These are phyloP conservation scores for Steatocranus sp. DNA, from an alignment of 2,797 vertebrate genomes.

Conservation along the genomic window DNA sequence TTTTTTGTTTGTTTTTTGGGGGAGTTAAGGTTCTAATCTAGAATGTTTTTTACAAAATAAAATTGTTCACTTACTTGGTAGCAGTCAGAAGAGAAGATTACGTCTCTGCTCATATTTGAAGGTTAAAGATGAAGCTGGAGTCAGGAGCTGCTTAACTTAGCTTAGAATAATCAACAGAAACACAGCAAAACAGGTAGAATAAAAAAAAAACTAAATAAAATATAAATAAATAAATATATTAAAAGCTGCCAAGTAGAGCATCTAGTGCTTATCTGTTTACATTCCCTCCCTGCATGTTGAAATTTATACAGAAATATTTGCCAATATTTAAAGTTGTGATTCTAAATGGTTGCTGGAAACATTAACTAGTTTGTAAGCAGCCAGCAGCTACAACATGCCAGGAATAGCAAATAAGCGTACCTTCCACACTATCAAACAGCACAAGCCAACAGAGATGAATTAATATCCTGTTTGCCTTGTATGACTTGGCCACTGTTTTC, in stretches of 20 bases:
- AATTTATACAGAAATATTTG: neutral
- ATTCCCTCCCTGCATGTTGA: neutral
- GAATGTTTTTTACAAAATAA: neutral
- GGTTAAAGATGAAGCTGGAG: neutral
- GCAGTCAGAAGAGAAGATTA: neutral
- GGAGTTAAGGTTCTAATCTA: accelerated
- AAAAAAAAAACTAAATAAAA: accelerated
- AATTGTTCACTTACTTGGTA: neutral
- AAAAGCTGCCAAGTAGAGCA: neutral
- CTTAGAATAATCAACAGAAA: neutral
- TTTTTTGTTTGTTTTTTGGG: neutral
- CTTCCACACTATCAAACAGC: neutral
- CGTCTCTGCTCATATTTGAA: accelerated
- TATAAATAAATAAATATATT: neutral
- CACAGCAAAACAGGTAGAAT: neutral
- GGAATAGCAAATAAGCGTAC: neutral
- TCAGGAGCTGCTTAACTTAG: neutral
- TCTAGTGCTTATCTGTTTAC: neutral
- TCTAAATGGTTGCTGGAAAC: neutral
- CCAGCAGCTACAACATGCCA: neutral
- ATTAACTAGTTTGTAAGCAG: neutral
- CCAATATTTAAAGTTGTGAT: neutral
- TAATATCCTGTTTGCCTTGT: neutral
- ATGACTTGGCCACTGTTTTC: neutral
- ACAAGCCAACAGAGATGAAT: neutral